Conservation (phyloP, 1,140 invertebrate species). For the Cepaea nemoralis region DNA sequence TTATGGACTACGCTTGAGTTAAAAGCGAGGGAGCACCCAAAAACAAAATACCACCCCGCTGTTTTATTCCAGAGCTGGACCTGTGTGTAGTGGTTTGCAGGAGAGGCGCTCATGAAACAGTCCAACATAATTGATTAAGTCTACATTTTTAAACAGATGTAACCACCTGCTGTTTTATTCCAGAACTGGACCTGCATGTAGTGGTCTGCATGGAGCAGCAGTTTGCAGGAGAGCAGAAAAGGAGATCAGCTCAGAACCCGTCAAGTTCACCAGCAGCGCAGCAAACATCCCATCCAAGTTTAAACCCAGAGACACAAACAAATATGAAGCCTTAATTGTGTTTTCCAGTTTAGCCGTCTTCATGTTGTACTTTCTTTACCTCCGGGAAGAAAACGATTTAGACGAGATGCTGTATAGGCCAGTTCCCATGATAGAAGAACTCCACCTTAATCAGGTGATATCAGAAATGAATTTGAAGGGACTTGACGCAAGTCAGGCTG, state of each 20-base stretch:
- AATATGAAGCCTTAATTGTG: not conserved
- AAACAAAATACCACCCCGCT: too few relatives aligned
- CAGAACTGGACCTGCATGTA: not conserved
- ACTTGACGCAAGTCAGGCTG: not conserved
- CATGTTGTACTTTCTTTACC: not conserved
- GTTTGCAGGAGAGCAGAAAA: not conserved
- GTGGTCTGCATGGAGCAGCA: not conserved
- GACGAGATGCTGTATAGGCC: not conserved
- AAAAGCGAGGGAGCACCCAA: too few relatives aligned
- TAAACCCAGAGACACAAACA: not conserved
- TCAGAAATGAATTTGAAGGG: not conserved
- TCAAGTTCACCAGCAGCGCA: not conserved
- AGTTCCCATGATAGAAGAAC: not conserved
- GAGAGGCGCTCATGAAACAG: too few relatives aligned
- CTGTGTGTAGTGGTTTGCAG: too few relatives aligned
- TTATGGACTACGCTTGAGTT: too few relatives aligned
- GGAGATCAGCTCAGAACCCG: not conserved
- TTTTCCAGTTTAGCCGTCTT: not conserved
- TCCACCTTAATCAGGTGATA: not conserved
- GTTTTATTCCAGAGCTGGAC: too few relatives aligned
- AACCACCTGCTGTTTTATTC: too few relatives aligned
- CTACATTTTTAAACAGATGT: too few relatives aligned
- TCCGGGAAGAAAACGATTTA: not conserved
- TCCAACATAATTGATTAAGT: too few relatives aligned
- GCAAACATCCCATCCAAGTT: not conserved